These are phyloP conservation scores for Tympanuchus pallidicinctus DNA, from an alignment of 2,113 vertebrate genomes.

Conservation along the genomic window DNA sequence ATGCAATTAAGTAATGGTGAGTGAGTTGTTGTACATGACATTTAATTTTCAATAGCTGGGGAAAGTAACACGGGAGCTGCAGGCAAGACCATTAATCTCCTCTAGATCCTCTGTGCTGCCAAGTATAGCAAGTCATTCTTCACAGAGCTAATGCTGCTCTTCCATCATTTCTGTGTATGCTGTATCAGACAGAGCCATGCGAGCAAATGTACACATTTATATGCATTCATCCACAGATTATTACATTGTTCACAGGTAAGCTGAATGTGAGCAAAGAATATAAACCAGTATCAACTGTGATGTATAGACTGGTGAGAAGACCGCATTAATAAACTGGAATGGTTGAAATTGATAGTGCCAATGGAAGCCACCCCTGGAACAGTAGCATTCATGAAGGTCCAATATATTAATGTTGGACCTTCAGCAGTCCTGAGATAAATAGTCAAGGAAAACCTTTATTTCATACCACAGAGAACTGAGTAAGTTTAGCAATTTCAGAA, in stretches of 20 bases:
- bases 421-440: neutral
- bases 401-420: neutral
- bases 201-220: slow-evolving; percentile 18
- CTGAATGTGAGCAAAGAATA: neutral
- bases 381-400: neutral
- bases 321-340: neutral
- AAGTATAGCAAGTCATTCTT: slow-evolving; percentile 73
- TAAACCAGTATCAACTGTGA: neutral
- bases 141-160: slow-evolving; percentile 45
- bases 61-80: slow-evolving; percentile 53
- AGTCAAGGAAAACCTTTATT: neutral
- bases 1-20: slow-evolving; percentile 70
- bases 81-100: slow-evolving; percentile 70
- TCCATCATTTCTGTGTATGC: slow-evolving; percentile 33
- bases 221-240: slow-evolving; percentile 54
- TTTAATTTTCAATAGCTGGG: slow-evolving; percentile 64
- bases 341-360: neutral
- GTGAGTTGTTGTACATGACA: slow-evolving; percentile 43
- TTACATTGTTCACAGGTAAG: slow-evolving; percentile 17
- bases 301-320: neutral
- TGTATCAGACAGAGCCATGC: slow-evolving; percentile 27
- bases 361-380: neutral
- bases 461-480: neutral
- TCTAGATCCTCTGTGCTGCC: slow-evolving; percentile 65
- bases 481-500: neutral